Percentiles rank a stretch among this genome's conserved stretches.
Conservation (phyloP, 2,888 invertebrate species). For the Philopedon plagiatum region DNA sequence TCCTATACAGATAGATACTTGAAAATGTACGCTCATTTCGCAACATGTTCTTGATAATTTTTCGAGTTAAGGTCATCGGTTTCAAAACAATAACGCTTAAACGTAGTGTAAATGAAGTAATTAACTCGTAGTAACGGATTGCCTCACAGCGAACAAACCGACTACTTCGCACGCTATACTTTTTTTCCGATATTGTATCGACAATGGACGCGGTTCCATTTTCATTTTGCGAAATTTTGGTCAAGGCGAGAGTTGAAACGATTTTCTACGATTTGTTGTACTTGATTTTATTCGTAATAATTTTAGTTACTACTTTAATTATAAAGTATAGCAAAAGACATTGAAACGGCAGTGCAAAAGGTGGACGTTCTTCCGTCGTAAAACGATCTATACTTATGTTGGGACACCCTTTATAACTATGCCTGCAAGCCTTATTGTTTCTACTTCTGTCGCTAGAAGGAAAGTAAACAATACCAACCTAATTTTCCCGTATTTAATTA, state of each 20-base stretch:
- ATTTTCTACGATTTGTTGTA: conserved; percentile 2
- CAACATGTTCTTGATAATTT: conserved; percentile 9
- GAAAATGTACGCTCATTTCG: background rate
- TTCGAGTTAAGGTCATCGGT: conserved; percentile 23
- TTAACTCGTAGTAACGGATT: conserved; percentile 2
- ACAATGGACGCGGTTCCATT: conserved; percentile 11
- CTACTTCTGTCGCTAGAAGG: no score
- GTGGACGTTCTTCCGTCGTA: no score
- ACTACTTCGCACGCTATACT: conserved; percentile 7
- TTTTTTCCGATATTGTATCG: conserved; percentile 2
- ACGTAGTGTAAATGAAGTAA: conserved; percentile 23
- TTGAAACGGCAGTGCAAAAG: no score
- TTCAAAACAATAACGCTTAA: conserved; percentile 24
- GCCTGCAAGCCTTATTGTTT: no score
- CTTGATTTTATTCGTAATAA: background rate
- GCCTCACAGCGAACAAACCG: background rate
- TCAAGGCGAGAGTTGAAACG: background rate
- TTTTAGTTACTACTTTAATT: no score
- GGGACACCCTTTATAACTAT: no score
- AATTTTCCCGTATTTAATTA: no score
- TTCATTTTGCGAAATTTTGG: conserved; percentile 22
- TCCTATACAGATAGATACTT: background rate
- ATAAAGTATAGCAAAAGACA: no score
- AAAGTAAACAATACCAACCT: no score
- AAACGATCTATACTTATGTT: no score